Evolutionary conservation across 2,797 vertebrate genomes (phyloP), one percentile per base, ranked within the genome.

Genomic region (Hippocampus kuda): DNA sequence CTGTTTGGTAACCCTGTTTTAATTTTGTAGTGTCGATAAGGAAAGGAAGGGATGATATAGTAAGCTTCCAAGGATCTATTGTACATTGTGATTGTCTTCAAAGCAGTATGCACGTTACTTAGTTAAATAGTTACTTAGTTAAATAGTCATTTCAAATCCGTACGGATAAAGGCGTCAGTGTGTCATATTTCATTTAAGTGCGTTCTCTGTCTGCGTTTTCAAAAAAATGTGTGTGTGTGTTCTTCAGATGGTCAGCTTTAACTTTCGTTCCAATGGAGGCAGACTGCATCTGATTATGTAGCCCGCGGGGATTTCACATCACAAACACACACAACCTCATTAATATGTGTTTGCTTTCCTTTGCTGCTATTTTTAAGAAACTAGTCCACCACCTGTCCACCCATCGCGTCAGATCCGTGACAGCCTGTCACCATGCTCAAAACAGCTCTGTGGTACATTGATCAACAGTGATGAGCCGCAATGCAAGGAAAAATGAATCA

Each of bases 301-400:
- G 69, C 81, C 87, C 75, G 82, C 68, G 30, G 84, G 83, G 86
- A 87, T 73, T 71, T 79, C 71, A 9, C 79, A 69, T 80, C 72
- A 71, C 18, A 76, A 73, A 72, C 72, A 66, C 57, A 66, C 67
- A 49, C 10, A 71, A 8, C 65, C 85, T 90, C 88, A 89, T 89
- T 91, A 88, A 88, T 75, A 82, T 86, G 79, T 76, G 73, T 73
- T 85, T 82, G 78, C 82, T 83, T 87, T 86, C 65, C 71, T 79
- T 84, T 73, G 77, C 11, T 75, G 77, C 87, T 90, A 89, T 89
- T 91, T 91, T 90, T 88, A 83, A 71, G 53, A 73, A 69, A 74
- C 68, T 8, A 41, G 80, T 83, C 84, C 72, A 73, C 72, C 51
- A 64, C 69, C 42, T 30, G 72, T 75, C 78, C 77, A 81, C 73